phyloP scores from a whole-genome alignment of 1,140 invertebrate genomes.

The Sitobion miscanthi region DNA sequence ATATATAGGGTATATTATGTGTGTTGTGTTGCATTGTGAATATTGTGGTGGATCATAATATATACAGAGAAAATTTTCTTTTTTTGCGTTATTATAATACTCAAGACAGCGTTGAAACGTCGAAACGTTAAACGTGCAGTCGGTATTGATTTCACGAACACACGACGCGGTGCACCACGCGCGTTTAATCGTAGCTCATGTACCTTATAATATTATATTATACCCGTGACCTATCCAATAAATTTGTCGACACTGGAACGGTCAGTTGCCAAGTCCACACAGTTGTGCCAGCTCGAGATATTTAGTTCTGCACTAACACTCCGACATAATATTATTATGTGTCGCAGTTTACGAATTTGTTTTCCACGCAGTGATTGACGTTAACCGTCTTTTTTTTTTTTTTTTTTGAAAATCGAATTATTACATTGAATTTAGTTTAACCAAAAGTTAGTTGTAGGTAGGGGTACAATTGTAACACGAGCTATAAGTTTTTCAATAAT shows the following conservation, averaged over 20 bases:
- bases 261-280: slow-evolving; percentile 30
- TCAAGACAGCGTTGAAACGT: background rate
- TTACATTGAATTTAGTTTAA: background rate
- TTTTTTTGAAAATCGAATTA: background rate
- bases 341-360: background rate
- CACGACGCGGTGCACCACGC: background rate
- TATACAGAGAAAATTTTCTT: background rate
- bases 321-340: background rate
- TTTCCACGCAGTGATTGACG: background rate
- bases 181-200: slow-evolving; percentile 17
- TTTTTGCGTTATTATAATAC: slow-evolving; percentile 13
- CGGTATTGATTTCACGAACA: slow-evolving; percentile 45
- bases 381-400: background rate
- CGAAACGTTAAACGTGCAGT: slow-evolving; percentile 34
- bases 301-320: background rate
- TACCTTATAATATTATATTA: background rate
- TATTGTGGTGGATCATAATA: background rate
- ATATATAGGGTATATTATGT: background rate
- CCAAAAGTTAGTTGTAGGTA: background rate
- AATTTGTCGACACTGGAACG: slow-evolving; percentile 24
- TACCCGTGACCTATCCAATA: slow-evolving; percentile 37
- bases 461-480: no score
- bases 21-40: background rate
- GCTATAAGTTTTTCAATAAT: no score
- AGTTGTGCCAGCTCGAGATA: background rate